Evolutionary conservation across 53 echinoderm and acorn worm genomes (phyloP).

Genomic region (Luidia sarsii): DNA sequence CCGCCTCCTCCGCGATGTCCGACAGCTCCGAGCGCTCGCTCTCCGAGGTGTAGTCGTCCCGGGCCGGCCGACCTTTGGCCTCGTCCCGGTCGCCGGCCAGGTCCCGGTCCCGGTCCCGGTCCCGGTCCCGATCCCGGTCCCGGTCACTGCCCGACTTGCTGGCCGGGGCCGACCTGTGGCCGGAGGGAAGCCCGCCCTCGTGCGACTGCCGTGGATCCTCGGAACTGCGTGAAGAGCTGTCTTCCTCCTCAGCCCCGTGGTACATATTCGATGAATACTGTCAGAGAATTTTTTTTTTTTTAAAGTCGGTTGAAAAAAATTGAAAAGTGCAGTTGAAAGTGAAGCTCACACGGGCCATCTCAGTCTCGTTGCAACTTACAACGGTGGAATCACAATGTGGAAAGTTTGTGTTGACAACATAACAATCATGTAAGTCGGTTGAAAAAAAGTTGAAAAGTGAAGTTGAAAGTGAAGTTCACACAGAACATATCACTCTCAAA

Average conservation of each 20-base stretch:
- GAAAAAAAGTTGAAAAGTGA: not conserved
- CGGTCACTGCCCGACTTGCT: slow-evolving; percentile 17
- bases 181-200: not conserved
- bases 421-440: not conserved
- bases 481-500: too few species aligned
- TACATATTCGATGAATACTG: slow-evolving; percentile 73
- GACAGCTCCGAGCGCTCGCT: slow-evolving; percentile 96
- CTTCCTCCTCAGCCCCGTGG: slow-evolving; percentile 80
- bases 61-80: too few species aligned
- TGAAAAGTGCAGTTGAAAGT: too few species aligned
- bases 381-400: too few species aligned
- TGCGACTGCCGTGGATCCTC: not conserved
- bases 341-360: too few species aligned
- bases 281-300: too few species aligned
- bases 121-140: too few species aligned
- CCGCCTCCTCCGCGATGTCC: slow-evolving; percentile 85
- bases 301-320: too few species aligned
- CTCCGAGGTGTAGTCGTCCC: slow-evolving; percentile 74
- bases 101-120: slow-evolving; percentile 22
- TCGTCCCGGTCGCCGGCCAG: slow-evolving; percentile 6
- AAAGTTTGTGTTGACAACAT: too few species aligned
- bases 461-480: too few species aligned
- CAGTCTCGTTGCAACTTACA: too few species aligned
- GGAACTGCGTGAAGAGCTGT: slow-evolving; percentile 56
- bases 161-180: slow-evolving; percentile 14